These are phyloP conservation scores for Piaya cayana DNA, from an alignment of 2,113 vertebrate genomes.

Conservation along the genomic window DNA sequence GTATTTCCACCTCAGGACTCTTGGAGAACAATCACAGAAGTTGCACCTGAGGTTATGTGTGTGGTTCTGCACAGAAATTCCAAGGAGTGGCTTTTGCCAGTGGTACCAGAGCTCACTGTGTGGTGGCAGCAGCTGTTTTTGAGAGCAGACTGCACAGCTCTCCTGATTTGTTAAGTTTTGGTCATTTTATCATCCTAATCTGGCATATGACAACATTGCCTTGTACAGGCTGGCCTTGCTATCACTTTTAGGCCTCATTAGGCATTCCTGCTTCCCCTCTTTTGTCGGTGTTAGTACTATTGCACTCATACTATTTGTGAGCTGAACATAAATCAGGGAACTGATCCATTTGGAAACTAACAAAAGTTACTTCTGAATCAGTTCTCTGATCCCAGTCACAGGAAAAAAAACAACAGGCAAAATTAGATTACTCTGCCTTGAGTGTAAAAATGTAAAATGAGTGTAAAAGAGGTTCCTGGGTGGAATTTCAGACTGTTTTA, in stretches of 20 bases:
- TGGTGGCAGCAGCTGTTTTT: background rate
- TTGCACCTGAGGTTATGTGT: fast-evolving
- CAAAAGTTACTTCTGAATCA: background rate
- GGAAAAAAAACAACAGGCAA: background rate
- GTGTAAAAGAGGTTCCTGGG: background rate
- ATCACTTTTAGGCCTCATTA: background rate
- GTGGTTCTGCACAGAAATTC: background rate
- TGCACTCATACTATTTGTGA: background rate
- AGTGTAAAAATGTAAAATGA: background rate
- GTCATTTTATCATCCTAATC: background rate
- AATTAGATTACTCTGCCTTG: background rate
- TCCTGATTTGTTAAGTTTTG: background rate
- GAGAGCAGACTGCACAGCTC: background rate
- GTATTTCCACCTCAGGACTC: background rate
- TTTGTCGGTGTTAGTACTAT: background rate
- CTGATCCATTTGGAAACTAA: background rate
- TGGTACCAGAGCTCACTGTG: background rate
- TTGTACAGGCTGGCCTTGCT: background rate
- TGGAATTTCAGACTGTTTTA: background rate
- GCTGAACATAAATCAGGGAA: background rate
- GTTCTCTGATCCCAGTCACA: background rate
- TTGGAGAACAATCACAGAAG: background rate
- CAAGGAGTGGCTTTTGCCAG: background rate
- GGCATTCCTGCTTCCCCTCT: background rate
- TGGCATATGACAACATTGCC: background rate